These are phyloP conservation scores for Caradrina clavipalpis DNA, from an alignment of 2,888 invertebrate species.

Conservation along the genomic window DNA sequence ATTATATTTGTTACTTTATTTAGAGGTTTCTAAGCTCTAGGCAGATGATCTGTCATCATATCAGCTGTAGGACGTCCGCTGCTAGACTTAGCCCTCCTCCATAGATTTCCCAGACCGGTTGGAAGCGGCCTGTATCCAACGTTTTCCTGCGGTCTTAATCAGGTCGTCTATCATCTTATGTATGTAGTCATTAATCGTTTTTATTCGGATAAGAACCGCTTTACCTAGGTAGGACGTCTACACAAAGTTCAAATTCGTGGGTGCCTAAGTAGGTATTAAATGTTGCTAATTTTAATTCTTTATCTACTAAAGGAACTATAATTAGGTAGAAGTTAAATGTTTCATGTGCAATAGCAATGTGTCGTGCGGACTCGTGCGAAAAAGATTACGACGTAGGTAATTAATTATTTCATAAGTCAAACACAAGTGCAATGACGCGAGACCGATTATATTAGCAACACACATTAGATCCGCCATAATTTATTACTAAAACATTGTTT, in stretches of 20 bases:
- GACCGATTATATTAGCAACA: slow-evolving; percentile 71
- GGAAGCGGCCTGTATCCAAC: no score
- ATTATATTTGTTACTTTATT: not conserved
- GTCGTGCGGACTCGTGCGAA: slow-evolving; percentile 15
- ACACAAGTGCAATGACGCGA: slow-evolving; percentile 68
- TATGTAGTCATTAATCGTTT: no score
- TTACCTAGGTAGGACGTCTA: not conserved
- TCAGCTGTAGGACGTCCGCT: no score
- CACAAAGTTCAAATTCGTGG: no score
- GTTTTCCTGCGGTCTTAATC: no score
- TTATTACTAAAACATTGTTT: slow-evolving; percentile 82
- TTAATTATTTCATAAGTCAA: slow-evolving; percentile 55
- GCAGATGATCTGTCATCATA: no score
- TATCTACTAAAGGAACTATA: slow-evolving; percentile 7
- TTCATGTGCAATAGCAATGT: slow-evolving; percentile 18
- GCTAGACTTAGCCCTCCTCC: no score
- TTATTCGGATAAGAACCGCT: no score
- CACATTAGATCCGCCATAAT: slow-evolving; percentile 69
- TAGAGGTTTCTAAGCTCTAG: not conserved
- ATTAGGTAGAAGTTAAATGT: slow-evolving; percentile 13
- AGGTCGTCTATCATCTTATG: no score
- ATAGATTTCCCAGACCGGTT: no score
- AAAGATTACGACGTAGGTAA: slow-evolving; percentile 37
- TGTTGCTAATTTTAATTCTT: slow-evolving; percentile 10
- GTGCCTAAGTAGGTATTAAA: no score